Evolutionary conservation across 2,113 vertebrate species (phyloP), one percentile per base, ranked within the genome.

Genomic region (Tauraco erythrolophus): DNA sequence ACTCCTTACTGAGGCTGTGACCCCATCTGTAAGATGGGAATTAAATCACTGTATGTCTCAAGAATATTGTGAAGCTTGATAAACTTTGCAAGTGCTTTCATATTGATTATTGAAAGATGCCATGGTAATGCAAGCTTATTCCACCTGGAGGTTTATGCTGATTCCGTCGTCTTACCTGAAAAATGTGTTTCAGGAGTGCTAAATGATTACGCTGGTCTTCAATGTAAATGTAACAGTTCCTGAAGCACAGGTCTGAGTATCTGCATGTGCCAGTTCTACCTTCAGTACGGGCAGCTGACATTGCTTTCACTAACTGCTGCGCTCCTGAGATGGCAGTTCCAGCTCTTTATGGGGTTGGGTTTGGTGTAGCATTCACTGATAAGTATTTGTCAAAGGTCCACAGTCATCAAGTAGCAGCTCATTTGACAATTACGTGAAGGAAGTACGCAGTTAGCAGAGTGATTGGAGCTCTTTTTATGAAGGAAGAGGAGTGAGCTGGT

Each of bases 11-110:
- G 68, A 95, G 71, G 43, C 77, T 84, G 57, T 81, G 70, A 94
- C 69, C 69, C 23, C 43, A 21, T 69, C 62, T 71, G n/a, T 68
- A 81, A 78, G 83, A 57, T 48, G 68, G 51, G 66, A 88, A 88
- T 89, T 89, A 93, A 97, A 91, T 90, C 66, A 69, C 57, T 64
- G 24, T 58, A 19, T 80, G 33, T 83, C 89, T 92, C 23, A 35
- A 79, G 69, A 91, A 89, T 82, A 71, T 65, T 74, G 58, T 94
- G 69, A 91, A 54, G 53, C 80, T 94, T 95, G 88, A 78, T 92
- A 94, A 94, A 94, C 72, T 94, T 91, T 89, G 61, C 58, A 58
- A 58, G 70, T 88, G 58, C 84, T 89, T 94, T 94, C 62, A 46
- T 78, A 89, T 37, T 66, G 77, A 84, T 89, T 86, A 70, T 80